Evolutionary conservation across 2,797 vertebrate species (phyloP), one percentile per base, ranked within the genome.

Genomic region (Sebastes oblongus): DNA sequence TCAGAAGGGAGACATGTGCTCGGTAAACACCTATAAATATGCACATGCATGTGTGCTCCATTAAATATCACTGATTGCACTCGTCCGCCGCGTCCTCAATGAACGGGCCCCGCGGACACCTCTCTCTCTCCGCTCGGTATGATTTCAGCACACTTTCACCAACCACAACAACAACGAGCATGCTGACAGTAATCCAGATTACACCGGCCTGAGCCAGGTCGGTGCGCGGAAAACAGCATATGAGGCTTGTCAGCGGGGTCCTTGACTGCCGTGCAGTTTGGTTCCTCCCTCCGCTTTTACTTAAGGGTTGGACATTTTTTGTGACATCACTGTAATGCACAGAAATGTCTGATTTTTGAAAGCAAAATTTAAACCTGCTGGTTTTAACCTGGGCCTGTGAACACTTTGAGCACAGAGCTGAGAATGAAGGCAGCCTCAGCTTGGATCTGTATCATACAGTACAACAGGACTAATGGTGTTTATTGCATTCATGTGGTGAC

Each of bases 171-270:
- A 69, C 50, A 62, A 82, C 74, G 58, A 52, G 30, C 25, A 77
- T 12, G 46, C 65, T 82, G 86, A 90, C 86, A 87, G 69, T 77
- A 86, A 88, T 87, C 68, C 69, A 84, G 81, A 86, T 86, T 75
- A 88, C 62, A 72, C 24, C 75, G 71, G 46, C 46, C 55, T 66
- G 46, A 72, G 72, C 39, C 61, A 64, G 50, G 61, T 71, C 50
- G 54, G 27, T 65, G 61, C 7, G 22, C 18, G 7, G 32, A 74
- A 46, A 46, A 27, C 55, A 60, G 74, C 60, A 66, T 27, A 78
- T 5, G 32, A 55, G 18, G 13, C 27, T 58, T 86, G 50, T 88
- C 71, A 74, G 56, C 34, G 64, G 56, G 64, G 27, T 66, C 70
- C 65, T 72, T 81, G 52, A 66, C 34, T 52, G 32, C 56, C 8